Base-by-base conservation (phyloP, 2,797 vertebrate species). In the Nyctalus aviator region DNA sequence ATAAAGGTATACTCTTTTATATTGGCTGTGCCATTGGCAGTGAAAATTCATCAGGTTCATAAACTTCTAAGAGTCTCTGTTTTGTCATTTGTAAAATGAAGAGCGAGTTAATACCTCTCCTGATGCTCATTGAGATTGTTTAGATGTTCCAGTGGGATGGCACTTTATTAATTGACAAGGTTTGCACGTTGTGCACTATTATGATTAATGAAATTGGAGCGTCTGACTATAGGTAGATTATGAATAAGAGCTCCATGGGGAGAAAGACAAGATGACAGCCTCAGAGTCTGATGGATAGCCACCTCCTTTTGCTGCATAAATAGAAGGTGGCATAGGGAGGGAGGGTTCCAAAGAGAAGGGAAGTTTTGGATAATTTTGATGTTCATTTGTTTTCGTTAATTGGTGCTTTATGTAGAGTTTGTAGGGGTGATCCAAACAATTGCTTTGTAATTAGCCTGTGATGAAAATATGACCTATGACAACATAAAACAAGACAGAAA, bases 11-110 rank as follows among this genome's bases (percentile, higher is more conserved):
- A 53, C 2, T 12, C 84, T 59, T 88, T 48, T 44, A 12, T 57
- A 59, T 37, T 78, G 25, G 3, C 7, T 76, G 8, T 92, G 30
- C 8, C 17, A 37, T 48, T 72, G 5, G 3, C 81, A 77, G 14
- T 50, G 27, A 81, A 95, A 94, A 77, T 59, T 46, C 37, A 81
- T 79, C 23, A 79, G 77, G 18, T 59, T 93, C 15, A 44, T 86
- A 86, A 79, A 57, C 13, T 71, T 91, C n/a, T 57, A 79, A n/a
- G 15, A 72, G 5, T 87, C 46, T 81, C 12, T 88, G 44, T 68
- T 85, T 68, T 27, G 32, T 82, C 48, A 83, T 50, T 53, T 84
- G 2, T 89, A 84, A 84, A 86, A 1, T 71, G 23, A 75, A 66
- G 25, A 4, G 2, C 17, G 69, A 77, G 7, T 55, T 84, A 91